phyloP scores from a whole-genome alignment of 2,113 vertebrate genomes.

The Spheniscus mendiculus region DNA sequence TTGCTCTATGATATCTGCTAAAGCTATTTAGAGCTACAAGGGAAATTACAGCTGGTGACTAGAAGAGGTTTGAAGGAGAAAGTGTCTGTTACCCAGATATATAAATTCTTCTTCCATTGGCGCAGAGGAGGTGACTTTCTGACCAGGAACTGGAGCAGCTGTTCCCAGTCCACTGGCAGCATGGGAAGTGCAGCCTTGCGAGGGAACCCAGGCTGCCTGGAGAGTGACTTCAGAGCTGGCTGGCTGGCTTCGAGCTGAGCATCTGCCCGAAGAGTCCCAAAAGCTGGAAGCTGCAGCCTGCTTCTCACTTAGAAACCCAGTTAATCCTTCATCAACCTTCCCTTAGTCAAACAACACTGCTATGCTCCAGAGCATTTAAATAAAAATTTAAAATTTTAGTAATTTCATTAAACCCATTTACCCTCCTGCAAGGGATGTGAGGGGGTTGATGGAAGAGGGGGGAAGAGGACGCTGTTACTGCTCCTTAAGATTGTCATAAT shows the following conservation, averaged over 20 bases:
- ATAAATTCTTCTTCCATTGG: not conserved
- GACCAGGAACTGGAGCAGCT: constrained; percentile 34
- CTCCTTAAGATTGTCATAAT: not conserved
- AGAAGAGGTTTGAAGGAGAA: not conserved
- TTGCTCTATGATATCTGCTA: constrained; percentile 16
- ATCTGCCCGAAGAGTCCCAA: not conserved
- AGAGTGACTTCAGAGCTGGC: not conserved
- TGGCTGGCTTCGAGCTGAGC: not conserved
- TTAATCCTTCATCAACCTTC: not conserved
- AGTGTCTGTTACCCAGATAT: not conserved
- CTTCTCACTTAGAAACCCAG: not conserved
- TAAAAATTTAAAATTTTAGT: not conserved
- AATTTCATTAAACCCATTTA: not conserved
- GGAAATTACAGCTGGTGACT: constrained; percentile 48
- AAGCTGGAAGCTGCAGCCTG: not conserved
- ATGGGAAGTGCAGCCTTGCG: not conserved
- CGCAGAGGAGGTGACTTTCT: constrained; percentile 1
- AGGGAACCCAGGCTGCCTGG: not conserved
- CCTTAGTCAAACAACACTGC: not conserved
- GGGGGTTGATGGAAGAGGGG: fast-evolving
- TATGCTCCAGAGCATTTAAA: not conserved
- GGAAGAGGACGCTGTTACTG: not conserved
- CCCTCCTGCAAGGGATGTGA: fast-evolving
- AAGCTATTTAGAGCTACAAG: constrained; percentile 36
- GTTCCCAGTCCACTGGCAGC: constrained; percentile 4